phyloP scores from a whole-genome alignment of 2,797 vertebrate species.

The Hybognathus amarus region DNA sequence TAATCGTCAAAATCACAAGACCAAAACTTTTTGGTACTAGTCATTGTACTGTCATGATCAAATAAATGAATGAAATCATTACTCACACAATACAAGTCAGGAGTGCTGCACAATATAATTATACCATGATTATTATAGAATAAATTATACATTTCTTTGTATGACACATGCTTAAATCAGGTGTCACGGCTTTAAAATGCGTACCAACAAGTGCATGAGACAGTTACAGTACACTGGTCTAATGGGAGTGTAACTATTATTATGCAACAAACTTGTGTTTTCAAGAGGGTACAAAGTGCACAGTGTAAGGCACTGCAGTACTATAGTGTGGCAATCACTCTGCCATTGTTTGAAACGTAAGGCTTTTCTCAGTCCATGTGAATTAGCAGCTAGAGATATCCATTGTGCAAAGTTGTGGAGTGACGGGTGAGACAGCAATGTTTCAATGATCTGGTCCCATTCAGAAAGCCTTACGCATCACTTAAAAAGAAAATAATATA shows the following conservation, averaged over 20 bases:
- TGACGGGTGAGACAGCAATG: conserved; percentile 2
- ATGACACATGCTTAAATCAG: not conserved
- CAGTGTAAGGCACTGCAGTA: conserved; percentile 24
- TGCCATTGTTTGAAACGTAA: not conserved
- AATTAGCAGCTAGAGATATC: conserved; percentile 48
- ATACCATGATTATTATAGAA: conserved; percentile 14
- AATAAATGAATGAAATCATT: conserved; percentile 2
- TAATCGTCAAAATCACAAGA: conserved; percentile 15
- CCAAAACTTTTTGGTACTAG: conserved; percentile 9
- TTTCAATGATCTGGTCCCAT: conserved; percentile 18
- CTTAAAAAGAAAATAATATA: conserved; percentile 44
- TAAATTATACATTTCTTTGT: conserved; percentile 3
- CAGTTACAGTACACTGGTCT: not conserved
- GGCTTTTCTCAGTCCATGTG: conserved; percentile 22
- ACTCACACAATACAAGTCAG: conserved; percentile 8
- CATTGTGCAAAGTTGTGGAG: conserved; percentile 26
- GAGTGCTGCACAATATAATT: conserved; percentile 27
- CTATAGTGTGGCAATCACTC: conserved; percentile 21
- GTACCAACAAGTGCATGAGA: not conserved
- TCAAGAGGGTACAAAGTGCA: conserved; percentile 32
- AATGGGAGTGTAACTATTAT: conserved; percentile 25
- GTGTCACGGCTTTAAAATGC: not conserved
- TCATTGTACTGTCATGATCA: conserved; percentile 11
- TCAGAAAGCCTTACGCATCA: conserved; percentile 33
- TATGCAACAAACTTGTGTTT: conserved; percentile 16